These are phyloP conservation scores for Coecobrya sp. DNA, from an alignment of 2,888 invertebrate genomes.

Conservation along the genomic window DNA sequence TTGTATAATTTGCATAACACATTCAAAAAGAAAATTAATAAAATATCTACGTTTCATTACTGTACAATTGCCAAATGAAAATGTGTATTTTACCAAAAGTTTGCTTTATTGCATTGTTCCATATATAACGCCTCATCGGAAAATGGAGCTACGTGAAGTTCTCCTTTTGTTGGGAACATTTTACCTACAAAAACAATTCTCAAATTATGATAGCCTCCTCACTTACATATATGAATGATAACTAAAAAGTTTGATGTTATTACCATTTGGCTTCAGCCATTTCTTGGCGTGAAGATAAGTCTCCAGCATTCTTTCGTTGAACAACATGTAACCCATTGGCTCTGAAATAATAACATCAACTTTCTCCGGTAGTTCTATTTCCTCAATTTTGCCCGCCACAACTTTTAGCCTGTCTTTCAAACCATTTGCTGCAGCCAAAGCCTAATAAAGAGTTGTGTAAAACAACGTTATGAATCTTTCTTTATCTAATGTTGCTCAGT, in stretches of 20 bases:
- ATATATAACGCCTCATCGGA: constrained; percentile 98
- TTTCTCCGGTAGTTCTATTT: constrained; percentile 97
- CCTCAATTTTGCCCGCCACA: constrained; percentile 99
- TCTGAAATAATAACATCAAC: constrained; percentile 99
- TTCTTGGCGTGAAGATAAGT: constrained; percentile 99
- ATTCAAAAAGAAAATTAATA: too few species aligned
- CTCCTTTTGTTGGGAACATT: constrained; percentile 99
- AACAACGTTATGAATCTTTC: background rate
- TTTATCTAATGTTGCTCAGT: too few species aligned
- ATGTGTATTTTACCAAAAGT: constrained; percentile 93
- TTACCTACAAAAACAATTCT: constrained; percentile 90
- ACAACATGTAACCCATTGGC: constrained; percentile 99
- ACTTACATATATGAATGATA: background rate
- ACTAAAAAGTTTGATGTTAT: constrained; percentile 28
- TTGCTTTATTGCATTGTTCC: constrained; percentile 99
- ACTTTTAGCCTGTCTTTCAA: constrained; percentile 96
- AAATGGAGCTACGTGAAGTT: constrained; percentile 99
- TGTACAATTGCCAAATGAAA: constrained; percentile 15
- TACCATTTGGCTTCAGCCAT: constrained; percentile 95
- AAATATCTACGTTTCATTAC: background rate
- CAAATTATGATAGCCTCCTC: constrained; percentile 72
- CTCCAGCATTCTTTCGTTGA: constrained; percentile 99
- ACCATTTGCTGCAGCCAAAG: constrained; percentile 96
- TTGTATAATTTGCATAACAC: too few species aligned
- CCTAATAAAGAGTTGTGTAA: constrained; percentile 88